Conservation (phyloP, 2,888 invertebrate species). For the Hetaerina titia region DNA sequence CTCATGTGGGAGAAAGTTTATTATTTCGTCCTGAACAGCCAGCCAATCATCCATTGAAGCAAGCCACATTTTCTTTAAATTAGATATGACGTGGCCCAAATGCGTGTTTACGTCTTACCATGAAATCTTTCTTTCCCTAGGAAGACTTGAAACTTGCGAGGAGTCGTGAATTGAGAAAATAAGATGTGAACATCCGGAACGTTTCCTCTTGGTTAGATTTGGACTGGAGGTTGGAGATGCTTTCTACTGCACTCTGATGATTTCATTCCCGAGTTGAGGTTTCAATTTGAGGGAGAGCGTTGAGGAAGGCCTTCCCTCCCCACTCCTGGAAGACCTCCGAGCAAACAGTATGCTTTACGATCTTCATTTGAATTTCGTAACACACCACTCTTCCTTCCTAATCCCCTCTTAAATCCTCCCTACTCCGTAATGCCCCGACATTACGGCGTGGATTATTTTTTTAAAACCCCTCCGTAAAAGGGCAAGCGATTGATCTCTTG, state of each 20-base stretch:
- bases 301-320: neutral
- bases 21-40: too few species aligned
- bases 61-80: too few species aligned
- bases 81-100: too few species aligned
- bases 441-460: neutral
- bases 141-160: neutral
- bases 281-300: neutral
- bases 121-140: neutral
- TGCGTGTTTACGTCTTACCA: too few species aligned
- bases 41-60: too few species aligned
- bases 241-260: neutral
- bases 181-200: neutral
- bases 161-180: neutral
- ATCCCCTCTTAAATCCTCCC: neutral
- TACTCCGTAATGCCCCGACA: neutral
- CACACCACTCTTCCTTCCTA: neutral
- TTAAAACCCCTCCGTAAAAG: neutral
- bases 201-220: neutral
- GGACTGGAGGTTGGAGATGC: neutral
- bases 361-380: constrained; percentile 24
- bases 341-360: neutral
- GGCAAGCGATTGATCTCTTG: neutral
- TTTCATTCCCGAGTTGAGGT: neutral
- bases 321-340: neutral
- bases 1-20: too few species aligned